Conservation (phyloP, 1,140 invertebrate species). For the Scaptomyza pallida region DNA sequence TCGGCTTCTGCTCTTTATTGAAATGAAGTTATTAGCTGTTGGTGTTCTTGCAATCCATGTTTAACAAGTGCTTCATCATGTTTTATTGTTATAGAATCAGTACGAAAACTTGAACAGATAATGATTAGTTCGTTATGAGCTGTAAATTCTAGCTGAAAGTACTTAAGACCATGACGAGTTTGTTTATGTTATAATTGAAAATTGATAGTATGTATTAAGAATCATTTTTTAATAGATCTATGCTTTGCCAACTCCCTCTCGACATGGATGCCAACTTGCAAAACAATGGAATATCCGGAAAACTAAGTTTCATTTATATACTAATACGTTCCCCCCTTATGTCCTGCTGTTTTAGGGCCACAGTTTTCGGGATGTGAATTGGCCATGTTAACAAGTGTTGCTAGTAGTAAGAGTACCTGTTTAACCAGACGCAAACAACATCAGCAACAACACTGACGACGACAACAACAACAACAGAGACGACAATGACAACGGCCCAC, state of each 20-base stretch:
- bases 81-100: background rate
- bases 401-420: conserved; percentile 73
- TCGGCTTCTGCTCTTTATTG: conserved; percentile 17
- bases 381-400: conserved; percentile 75
- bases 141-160: too few relatives aligned
- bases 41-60: conserved; percentile 6
- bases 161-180: background rate
- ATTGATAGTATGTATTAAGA: too few relatives aligned
- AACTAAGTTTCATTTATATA: too few relatives aligned
- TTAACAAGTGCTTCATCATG: conserved; percentile 11
- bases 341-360: conserved; percentile 37
- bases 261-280: too few relatives aligned
- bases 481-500: conserved; percentile 39
- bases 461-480: conserved; percentile 30
- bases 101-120: background rate
- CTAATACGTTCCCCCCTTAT: too few relatives aligned
- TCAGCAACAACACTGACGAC: conserved; percentile 41
- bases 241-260: too few relatives aligned
- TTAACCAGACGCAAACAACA: conserved; percentile 72
- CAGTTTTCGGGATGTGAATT: conserved; percentile 29
- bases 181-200: background rate
- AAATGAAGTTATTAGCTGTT: conserved; percentile 52
- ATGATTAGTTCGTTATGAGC: background rate
- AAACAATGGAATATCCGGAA: too few relatives aligned
- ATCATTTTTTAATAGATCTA: too few relatives aligned